These are phyloP conservation scores for Lottia gigantea DNA, from an alignment of 2,888 invertebrate genomes.

Conservation along the genomic window DNA sequence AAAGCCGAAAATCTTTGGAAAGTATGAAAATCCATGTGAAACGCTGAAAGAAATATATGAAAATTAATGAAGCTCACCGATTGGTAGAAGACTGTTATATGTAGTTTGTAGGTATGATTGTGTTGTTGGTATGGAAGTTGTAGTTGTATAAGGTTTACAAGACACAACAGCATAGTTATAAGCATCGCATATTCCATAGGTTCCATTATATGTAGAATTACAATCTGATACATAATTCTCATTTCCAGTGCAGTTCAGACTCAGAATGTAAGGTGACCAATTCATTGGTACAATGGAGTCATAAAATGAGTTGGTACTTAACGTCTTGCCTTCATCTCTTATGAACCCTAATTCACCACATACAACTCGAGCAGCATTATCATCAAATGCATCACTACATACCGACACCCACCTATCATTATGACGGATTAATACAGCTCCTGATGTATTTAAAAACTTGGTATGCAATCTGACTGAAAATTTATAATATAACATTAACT, in stretches of 20 bases:
- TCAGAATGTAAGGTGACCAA: background rate
- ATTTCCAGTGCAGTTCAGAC: background rate
- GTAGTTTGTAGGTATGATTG: background rate
- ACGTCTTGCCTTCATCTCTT: background rate
- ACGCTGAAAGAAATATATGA: too few species aligned
- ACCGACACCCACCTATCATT: background rate
- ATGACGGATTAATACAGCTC: background rate
- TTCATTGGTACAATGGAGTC: background rate
- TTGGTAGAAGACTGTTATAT: too few species aligned
- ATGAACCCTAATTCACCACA: background rate
- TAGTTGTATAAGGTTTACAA: background rate
- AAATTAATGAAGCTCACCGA: too few species aligned
- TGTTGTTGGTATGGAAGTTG: background rate
- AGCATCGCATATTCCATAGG: background rate
- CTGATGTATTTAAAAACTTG: background rate
- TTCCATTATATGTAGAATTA: background rate
- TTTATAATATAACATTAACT: background rate
- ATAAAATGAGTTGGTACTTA: background rate
- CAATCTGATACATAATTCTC: background rate
- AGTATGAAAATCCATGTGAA: too few species aligned
- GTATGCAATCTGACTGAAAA: background rate
- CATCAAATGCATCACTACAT: slow-evolving; percentile 1
- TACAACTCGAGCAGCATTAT: background rate
- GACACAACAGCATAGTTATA: background rate
- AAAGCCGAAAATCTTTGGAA: too few species aligned